A percentile compares a stretch with the other conserved stretches of the same genome.
Conservation (phyloP, 2,888 invertebrate genomes). For the Pseudococcus viburni region DNA sequence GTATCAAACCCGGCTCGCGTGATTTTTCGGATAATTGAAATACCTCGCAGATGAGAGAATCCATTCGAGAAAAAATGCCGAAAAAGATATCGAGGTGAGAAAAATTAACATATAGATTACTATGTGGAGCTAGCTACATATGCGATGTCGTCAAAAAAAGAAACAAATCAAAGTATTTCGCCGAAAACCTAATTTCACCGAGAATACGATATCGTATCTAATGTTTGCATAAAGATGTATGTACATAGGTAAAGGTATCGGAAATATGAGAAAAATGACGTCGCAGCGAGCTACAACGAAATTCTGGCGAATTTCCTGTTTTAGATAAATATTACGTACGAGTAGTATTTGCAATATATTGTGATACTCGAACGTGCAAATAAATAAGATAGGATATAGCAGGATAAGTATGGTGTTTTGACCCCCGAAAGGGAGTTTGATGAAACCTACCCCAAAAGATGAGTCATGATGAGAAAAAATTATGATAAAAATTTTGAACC, state of each 20-base stretch:
- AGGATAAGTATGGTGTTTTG: too few relatives aligned
- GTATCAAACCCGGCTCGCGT: neutral
- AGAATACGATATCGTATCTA: neutral
- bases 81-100: neutral
- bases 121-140: neutral
- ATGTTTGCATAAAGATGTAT: slow-evolving; percentile 12
- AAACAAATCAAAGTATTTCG: slow-evolving; percentile 12
- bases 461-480: too few relatives aligned
- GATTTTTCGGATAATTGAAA: slow-evolving; percentile 2
- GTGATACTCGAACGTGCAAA: too few relatives aligned
- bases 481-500: too few relatives aligned
- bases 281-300: neutral
- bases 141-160: neutral
- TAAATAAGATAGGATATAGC: too few relatives aligned
- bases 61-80: neutral
- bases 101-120: slow-evolving; percentile 44
- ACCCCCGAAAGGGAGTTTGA: too few relatives aligned
- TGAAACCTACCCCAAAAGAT: too few relatives aligned
- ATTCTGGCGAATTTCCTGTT: neutral
- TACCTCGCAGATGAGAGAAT: neutral
- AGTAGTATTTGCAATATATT: too few relatives aligned
- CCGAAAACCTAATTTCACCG: neutral
- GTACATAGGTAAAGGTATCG: neutral
- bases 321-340: too few relatives aligned
- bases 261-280: neutral